Evolutionary conservation across 2,113 vertebrate genomes (phyloP).

Genomic region (Pterocles burchelli): DNA sequence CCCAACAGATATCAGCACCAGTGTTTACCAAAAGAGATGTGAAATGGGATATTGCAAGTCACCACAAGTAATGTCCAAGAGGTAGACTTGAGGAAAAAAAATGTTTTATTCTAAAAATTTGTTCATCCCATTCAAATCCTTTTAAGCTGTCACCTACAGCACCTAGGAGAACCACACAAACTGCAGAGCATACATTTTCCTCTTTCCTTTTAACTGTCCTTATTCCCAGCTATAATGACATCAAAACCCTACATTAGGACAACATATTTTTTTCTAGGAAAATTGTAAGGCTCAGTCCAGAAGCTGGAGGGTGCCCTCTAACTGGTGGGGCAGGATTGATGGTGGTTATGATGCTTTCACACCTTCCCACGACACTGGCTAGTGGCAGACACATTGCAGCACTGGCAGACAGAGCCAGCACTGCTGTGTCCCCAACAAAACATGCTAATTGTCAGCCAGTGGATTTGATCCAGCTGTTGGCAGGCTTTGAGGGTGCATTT

Average conservation of each 20-base stretch:
- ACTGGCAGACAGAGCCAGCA: not conserved
- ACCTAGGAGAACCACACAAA: not conserved
- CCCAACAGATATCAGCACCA: not conserved
- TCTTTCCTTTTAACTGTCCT: not conserved
- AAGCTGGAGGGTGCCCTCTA: not conserved
- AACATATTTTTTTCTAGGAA: not conserved
- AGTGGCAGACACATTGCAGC: not conserved
- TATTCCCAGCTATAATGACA: not conserved
- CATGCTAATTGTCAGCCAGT: not conserved
- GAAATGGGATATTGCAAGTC: not conserved
- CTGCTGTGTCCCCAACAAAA: not conserved
- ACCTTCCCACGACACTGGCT: not conserved
- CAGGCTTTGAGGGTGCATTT: not conserved
- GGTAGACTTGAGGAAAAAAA: not conserved
- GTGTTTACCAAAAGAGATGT: not conserved
- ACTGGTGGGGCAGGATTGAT: not conserved
- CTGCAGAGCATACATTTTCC: not conserved
- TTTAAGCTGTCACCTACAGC: not conserved
- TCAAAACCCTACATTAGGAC: not conserved
- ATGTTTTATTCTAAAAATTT: not conserved
- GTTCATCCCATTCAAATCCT: not conserved
- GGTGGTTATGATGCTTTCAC: not conserved
- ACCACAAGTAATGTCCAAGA: not conserved
- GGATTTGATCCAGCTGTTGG: not conserved
- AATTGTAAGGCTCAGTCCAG: not conserved